Evolutionary conservation across 2,888 invertebrate species (phyloP), one percentile per base, ranked within the genome.

Genomic region (Scaptomyza caliginosa): DNA sequence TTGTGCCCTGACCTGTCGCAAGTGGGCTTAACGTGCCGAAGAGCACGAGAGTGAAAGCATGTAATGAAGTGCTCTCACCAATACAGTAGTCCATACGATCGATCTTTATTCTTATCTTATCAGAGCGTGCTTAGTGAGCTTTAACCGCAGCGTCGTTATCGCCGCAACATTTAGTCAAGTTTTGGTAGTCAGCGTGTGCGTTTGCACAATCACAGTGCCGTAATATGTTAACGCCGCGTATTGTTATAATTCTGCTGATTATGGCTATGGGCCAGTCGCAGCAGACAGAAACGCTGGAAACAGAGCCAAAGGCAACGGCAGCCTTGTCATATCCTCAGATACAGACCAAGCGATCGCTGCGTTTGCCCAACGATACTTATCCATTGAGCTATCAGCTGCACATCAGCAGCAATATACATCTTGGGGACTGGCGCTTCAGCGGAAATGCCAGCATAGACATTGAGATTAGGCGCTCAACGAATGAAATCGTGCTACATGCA

Each of bases 311-410:
- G n/a, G 7, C 32, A 24, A 8, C 60, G 36, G 0, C 58, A 43
- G 0, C 36, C 13, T 26, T 42, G n/a, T 34, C 46, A 23, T 17
- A 39, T 21, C n/a, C 45, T 13, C 39, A 56, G 4, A 38, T 56
- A 16, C n/a, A 43, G n/a, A 7, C 49, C 0, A 16, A 5, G 6
- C 71, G 86, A 38, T 69, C 90, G 2, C 77, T 93, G 89, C 91
- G 93, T 23, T 92, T 94, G 56, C 94, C 94, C 0, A 92, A 91
- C 2, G 92, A 92, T 73, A 91, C 94, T 56, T 86, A 86, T 7
- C 94, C 94, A 0, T 65, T 88, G 28, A 92, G 92, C 79, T 94
- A 94, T 85, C 91, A 93, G 73, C 72, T 91, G 34, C 88, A 89
- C 45, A 79, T 91, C 7, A 62, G 59, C 23, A 90, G 75, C 7